These are phyloP conservation scores for Auanema freiburgensis DNA, from an alignment of 2,888 invertebrate genomes.

Conservation along the genomic window DNA sequence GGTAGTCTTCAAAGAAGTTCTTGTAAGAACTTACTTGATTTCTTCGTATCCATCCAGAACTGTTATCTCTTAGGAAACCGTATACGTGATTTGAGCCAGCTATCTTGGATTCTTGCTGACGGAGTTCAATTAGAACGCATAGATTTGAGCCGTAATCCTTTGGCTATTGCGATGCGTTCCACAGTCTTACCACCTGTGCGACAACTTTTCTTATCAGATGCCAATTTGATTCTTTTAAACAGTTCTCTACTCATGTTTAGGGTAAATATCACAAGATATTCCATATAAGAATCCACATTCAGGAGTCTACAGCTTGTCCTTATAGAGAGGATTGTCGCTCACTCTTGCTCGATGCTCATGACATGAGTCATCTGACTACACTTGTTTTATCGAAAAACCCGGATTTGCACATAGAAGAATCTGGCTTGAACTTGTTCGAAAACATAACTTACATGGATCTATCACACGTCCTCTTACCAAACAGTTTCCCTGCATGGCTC, in stretches of 20 bases:
- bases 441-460: conserved; percentile 37
- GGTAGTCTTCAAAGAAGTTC: too few species aligned
- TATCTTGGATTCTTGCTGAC: conserved; percentile 46
- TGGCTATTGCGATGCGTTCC: conserved; percentile 34
- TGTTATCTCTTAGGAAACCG: conserved; percentile 49
- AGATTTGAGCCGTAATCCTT: conserved; percentile 49
- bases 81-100: conserved; percentile 41
- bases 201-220: conserved; percentile 47
- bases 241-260: conserved; percentile 40
- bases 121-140: conserved; percentile 48
- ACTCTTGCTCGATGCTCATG: conserved; percentile 15
- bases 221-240: conserved; percentile 43
- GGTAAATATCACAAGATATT: conserved; percentile 10
- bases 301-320: conserved; percentile 11
- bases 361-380: conserved; percentile 27
- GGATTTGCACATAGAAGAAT: conserved; percentile 34
- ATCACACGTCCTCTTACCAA: conserved; percentile 29
- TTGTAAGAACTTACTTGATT: too few species aligned
- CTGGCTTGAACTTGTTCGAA: conserved; percentile 33
- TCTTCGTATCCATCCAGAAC: conserved; percentile 22
- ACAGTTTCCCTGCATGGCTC: conserved; percentile 35
- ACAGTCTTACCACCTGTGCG: conserved; percentile 41
- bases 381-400: conserved; percentile 48
- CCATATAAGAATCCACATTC: neutral
- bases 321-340: conserved; percentile 15